A percentile compares a stretch with the other conserved stretches of the same genome.
phyloP scores from a whole-genome alignment of 1,140 invertebrate species.

The Phthorimaea operculella region DNA sequence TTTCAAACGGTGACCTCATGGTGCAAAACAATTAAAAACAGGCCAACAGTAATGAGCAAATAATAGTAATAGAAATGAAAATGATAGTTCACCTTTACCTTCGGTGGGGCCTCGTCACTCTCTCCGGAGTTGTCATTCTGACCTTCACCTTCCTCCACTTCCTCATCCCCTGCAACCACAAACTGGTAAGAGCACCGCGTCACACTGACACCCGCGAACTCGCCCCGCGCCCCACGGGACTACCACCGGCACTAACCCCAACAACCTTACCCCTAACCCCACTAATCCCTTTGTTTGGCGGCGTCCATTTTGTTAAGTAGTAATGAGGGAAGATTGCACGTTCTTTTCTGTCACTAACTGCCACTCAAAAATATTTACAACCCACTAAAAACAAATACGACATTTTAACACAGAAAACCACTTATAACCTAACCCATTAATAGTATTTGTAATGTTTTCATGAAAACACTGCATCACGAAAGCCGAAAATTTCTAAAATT shows the following conservation, averaged over 20 bases:
- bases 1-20: too few species aligned
- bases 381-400: conserved; percentile 46
- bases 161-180: conserved; percentile 74
- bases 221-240: conserved; percentile 22
- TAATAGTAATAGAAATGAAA: too few species aligned
- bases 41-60: too few species aligned
- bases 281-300: conserved; percentile 76
- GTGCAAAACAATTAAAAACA: too few species aligned
- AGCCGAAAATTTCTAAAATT: conserved; percentile 56
- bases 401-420: conserved; percentile 25
- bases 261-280: conserved; percentile 39
- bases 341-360: conserved; percentile 67
- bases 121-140: conserved; percentile 77
- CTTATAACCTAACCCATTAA: conserved; percentile 3
- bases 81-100: conserved; percentile 36
- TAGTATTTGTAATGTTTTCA: neutral
- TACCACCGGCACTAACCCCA: conserved; percentile 19
- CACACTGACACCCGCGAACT: conserved; percentile 25
- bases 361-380: conserved; percentile 66
- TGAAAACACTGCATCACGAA: conserved; percentile 22
- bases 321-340: conserved; percentile 69
- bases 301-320: conserved; percentile 78
- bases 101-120: conserved; percentile 75
- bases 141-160: conserved; percentile 72
- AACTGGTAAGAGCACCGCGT: conserved; percentile 52